Base-by-base conservation (phyloP, 2,888 invertebrate genomes). In the Apamea sordens region DNA sequence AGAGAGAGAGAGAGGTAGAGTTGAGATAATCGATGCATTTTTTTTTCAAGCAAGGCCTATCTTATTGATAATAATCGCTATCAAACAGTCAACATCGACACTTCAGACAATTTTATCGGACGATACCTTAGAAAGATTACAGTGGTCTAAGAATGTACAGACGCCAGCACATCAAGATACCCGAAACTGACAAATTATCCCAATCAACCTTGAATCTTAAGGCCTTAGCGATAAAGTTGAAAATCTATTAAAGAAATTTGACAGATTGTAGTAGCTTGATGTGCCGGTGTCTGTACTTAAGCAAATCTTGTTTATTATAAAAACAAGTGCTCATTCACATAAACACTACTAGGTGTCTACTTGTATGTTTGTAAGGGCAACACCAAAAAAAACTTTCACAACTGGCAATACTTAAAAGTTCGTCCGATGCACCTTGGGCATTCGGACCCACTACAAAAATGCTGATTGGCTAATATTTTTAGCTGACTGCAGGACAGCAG, bases 251-350 rank as follows among this genome's bases (percentile, higher is more conserved):
- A n/a, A n/a, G n/a, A n/a, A n/a, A n/a, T n/a, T n/a, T n/a, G n/a
- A n/a, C n/a, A n/a, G n/a, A n/a, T n/a, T n/a, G n/a, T n/a, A n/a
- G n/a, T n/a, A n/a, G n/a, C n/a, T n/a, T n/a, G n/a, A n/a, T n/a
- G n/a, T n/a, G n/a, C n/a, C n/a, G n/a, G n/a, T n/a, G n/a, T n/a
- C n/a, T n/a, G n/a, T n/a, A n/a, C n/a, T n/a, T n/a, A 67, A 44
- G 50, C 73, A 50, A 67, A 44, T 36, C 50, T 68, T 44, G 59
- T 80, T 80, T 80, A 61, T 44, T 67, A 24, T 21, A 61, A 44
- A 77, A 80, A 80, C 50, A 36, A 67, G 44, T 68, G 73, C 32
- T 24, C 32, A 80, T 80, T 80, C 67, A 36, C 11, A 4, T 72
- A n/a, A 24, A 41, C n/a, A 24, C 21, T 53, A 59, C 41, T 68